Base-by-base conservation (phyloP, 2,888 invertebrate genomes). In the Diarsia rubi region DNA sequence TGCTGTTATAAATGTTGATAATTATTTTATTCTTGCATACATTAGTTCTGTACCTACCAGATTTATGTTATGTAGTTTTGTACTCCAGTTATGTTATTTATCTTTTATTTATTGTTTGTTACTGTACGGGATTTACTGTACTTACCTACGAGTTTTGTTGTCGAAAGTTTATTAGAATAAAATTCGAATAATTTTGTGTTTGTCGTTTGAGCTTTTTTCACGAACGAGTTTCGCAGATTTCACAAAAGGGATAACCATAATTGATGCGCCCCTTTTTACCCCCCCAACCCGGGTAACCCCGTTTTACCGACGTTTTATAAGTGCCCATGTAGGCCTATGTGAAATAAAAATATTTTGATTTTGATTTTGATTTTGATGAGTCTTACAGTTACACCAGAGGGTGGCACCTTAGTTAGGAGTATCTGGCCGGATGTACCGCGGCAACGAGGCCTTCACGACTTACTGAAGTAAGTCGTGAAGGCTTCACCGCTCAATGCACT, bases 31-130 rank as follows among this genome's bases (percentile, higher is more conserved):
- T 24, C 44, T 16, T 73, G 27, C 59, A n/a, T 19, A 42, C 6
- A 21, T 44, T 77, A n/a, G 42, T 76, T 27, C 9, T 42, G 69
- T 45, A 57, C 11, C 44, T 45, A 57, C 11, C 44, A 14, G 31
- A 8, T 69, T 57, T 57, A 57, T 68, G 12, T 52, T 70, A 49
- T 6, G n/a, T 71, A 73, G 31, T 77, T 37, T 74, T 65, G 21
- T 2, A 57, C 57, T 49, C 42, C 31, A 69, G 37, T 71, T n/a
- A 14, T 45, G 42, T 52, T 60, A n/a, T 27, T 45, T 21, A 45
- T 45, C 14, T 71, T 19, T 37, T 62, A n/a, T n/a, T n/a, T 37
- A 14, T 60, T 42, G 37, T 24, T 60, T 52, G 21, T 59, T 69
- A 9, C 24, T 37, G 52, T 70, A n/a, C 5, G 12, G 24, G 6